Evolutionary conservation across 2,888 invertebrate genomes (phyloP), one percentile per base, ranked within the genome.

Genomic region (Lasioglossum villosulum): DNA sequence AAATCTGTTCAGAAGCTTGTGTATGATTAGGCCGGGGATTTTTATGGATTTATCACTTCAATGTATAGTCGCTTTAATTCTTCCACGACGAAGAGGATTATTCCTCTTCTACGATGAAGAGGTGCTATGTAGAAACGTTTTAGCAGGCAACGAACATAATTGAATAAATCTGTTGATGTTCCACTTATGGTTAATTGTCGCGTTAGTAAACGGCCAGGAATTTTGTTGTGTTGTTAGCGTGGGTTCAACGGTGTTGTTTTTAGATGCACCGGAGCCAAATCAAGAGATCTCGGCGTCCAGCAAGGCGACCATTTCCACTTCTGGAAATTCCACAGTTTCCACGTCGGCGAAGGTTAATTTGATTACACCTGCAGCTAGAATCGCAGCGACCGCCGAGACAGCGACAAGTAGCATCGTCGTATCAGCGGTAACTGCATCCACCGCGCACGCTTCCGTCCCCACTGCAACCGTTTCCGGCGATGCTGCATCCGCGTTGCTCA

Each of bases 371-470:
- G 68, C 34, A 30, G 39, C 72, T 66, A 23, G 59, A 80, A 56
- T 86, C 77, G 74, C 76, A 77, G 79, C 77, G 42, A 8, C 8
- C 23, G 39, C 66, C 39, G 73, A 48, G 77, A 30, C 63, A 30
- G 34, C 74, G n/a, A 73, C 78, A 70, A 86, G 75, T 56, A 78
- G 82, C 70, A 63, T 73, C n/a, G 80, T 84, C 42, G 87, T 90
- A 39, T 78, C 92, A 74, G 81, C 88, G 52, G 89, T 90, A 8
- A 42, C 78, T n/a, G 84, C 86, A 42, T 85, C 89, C n/a, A 68
- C 89, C 16, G 81, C 89, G 52, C 70, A 91, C 34, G 82, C 93
- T 79, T 86, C 86, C 72, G 93, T 90, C 37, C 90, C 90, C 63
- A 87, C 92, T 12, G 91, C 90, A 23, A 89, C 85, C 16, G 90